Evolutionary conservation across 2,797 vertebrate species (phyloP).

Genomic region (Gila robusta): DNA sequence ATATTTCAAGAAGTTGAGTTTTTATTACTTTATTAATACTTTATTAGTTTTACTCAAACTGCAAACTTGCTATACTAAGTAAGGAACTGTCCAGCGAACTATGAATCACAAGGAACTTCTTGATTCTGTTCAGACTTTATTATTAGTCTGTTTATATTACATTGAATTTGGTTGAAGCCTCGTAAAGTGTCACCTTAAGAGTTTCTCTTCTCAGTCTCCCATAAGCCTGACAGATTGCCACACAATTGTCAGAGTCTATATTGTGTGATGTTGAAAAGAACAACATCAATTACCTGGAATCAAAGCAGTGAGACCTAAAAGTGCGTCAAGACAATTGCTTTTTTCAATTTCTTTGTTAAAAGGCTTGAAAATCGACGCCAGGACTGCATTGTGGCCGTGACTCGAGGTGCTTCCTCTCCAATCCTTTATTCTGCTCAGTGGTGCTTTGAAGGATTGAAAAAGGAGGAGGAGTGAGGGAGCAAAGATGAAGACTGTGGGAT

Average conservation of each 20-base stretch:
- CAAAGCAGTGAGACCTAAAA: conserved; percentile 45
- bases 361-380: conserved; percentile 35
- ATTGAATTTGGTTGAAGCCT: conserved; percentile 14
- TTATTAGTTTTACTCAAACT: not conserved
- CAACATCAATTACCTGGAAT: conserved; percentile 44
- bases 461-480: conserved; percentile 32
- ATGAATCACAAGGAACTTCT: conserved; percentile 38
- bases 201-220: conserved; percentile 1
- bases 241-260: conserved; percentile 37
- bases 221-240: conserved; percentile 23
- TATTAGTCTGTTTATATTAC: conserved; percentile 28
- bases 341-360: conserved; percentile 48
- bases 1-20: not conserved
- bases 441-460: conserved; percentile 43
- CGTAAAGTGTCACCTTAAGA: conserved; percentile 4
- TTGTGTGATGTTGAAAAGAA: conserved; percentile 47
- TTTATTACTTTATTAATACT: not conserved
- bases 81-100: conserved; percentile 20
- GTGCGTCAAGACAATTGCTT: conserved; percentile 45
- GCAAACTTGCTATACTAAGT: not conserved
- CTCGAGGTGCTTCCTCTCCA: conserved; percentile 19
- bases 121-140: conserved; percentile 29
- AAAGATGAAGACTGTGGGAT: conserved; percentile 30
- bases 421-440: conserved; percentile 45
- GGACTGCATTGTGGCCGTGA: conserved; percentile 3